Conservation (phyloP, 1,140 invertebrate genomes). For the Elysia chlorotica region DNA sequence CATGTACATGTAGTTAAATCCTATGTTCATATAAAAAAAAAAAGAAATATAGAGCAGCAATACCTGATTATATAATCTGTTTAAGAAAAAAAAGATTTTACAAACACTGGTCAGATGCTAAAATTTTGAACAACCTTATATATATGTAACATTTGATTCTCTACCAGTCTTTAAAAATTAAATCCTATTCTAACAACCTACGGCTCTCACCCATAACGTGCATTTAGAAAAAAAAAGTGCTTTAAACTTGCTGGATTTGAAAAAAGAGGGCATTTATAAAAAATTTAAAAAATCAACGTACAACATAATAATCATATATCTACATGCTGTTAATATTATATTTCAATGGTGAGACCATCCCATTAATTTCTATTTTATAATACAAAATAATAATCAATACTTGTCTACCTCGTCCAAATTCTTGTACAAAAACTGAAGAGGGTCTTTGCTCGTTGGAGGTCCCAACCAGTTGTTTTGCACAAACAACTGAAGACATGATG, state of each 20-base stretch:
- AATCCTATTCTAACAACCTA: no score
- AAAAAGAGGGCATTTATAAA: not conserved
- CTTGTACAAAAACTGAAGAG: slow-evolving; percentile 22
- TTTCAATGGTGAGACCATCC: no score
- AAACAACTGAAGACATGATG: slow-evolving; percentile 73
- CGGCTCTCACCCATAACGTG: not conserved
- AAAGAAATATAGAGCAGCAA: no score
- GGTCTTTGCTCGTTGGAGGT: slow-evolving; percentile 62
- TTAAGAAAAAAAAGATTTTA: no score
- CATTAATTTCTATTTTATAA: not conserved
- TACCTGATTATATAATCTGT: no score
- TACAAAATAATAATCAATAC: not conserved
- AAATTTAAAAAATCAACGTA: not conserved
- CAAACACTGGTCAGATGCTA: no score
- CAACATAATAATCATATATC: not conserved
- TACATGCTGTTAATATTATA: no score
- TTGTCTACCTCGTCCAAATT: slow-evolving; percentile 17
- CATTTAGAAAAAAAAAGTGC: not conserved
- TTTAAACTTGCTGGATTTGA: not conserved
- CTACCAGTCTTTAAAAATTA: no score
- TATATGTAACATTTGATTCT: no score
- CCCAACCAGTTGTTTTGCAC: slow-evolving; percentile 83
- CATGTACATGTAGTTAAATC: no score
- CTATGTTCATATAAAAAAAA: no score
- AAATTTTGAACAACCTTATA: no score